A percentile compares a stretch with the other conserved stretches of the same genome.
These are phyloP conservation scores for Heliocidaris tuberculata DNA, from an alignment of 35 echinoderm and acorn worm species.

Conservation along the genomic window DNA sequence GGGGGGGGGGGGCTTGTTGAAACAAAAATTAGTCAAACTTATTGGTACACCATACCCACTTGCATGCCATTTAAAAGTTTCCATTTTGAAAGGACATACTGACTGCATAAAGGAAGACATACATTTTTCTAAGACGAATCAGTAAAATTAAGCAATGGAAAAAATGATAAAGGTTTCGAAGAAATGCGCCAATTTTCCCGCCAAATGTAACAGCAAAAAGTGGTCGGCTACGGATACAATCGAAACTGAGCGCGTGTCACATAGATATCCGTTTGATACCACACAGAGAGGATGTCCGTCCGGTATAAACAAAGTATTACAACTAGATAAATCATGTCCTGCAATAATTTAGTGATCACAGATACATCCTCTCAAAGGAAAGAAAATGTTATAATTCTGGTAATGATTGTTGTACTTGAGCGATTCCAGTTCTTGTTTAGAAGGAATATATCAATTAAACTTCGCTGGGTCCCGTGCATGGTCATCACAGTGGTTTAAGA, in stretches of 20 bases:
- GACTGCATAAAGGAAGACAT: too few species aligned
- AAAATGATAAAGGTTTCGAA: neutral
- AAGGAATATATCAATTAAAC: neutral
- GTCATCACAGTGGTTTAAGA: neutral
- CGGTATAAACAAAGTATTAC: neutral
- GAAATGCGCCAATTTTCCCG: neutral
- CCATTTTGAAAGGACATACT: too few species aligned
- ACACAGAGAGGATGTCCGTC: neutral
- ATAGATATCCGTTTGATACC: neutral
- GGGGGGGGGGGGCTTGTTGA: too few species aligned
- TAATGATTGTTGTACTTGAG: neutral
- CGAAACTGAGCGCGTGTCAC: neutral
- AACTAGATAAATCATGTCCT: neutral
- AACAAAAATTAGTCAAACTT: too few species aligned
- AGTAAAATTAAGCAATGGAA: too few species aligned
- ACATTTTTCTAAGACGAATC: too few species aligned
- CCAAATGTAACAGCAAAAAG: neutral
- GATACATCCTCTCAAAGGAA: neutral
- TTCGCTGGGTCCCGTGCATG: neutral
- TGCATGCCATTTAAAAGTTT: too few species aligned
- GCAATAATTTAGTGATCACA: neutral
- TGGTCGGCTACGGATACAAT: neutral
- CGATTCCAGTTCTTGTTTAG: neutral
- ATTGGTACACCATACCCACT: too few species aligned
- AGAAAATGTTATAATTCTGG: neutral